phyloP scores from a whole-genome alignment of 2,888 invertebrate genomes.

The Drosophila siamana region DNA sequence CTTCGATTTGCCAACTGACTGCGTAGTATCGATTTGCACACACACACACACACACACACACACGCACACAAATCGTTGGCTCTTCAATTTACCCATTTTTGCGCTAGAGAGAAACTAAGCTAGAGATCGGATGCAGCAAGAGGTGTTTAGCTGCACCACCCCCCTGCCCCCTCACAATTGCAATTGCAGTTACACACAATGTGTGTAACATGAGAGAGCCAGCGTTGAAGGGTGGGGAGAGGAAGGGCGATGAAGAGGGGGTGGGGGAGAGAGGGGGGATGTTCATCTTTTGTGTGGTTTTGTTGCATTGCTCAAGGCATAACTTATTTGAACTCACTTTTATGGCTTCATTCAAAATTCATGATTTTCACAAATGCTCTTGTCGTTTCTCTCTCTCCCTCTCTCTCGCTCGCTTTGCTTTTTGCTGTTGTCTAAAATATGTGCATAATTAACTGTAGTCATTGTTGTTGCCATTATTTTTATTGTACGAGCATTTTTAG shows the following conservation, averaged over 20 bases:
- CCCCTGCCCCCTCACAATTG: no score
- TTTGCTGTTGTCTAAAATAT: slow-evolving; percentile 42
- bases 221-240: not conserved
- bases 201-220: not conserved
- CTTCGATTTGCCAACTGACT: slow-evolving; percentile 84
- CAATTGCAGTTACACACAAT: no score
- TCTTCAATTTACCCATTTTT: not conserved
- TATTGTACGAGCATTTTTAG: slow-evolving; percentile 19
- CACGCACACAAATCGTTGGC: not conserved
- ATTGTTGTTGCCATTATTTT: slow-evolving; percentile 26
- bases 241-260: no score
- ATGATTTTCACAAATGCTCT: slow-evolving; percentile 45
- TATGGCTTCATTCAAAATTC: slow-evolving; percentile 69
- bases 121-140: no score
- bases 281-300: slow-evolving; percentile 51
- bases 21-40: slow-evolving; percentile 52
- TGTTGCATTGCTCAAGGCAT: slow-evolving; percentile 46
- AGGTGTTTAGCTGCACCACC: no score
- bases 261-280: no score
- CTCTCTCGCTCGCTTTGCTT: not conserved
- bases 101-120: not conserved
- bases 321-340: slow-evolving; percentile 66
- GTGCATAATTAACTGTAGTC: slow-evolving; percentile 61
- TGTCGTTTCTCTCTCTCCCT: slow-evolving; percentile 1
- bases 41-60: no score